Base-by-base conservation (phyloP, 2,888 invertebrate genomes). In the Cryptosula pallasiana region DNA sequence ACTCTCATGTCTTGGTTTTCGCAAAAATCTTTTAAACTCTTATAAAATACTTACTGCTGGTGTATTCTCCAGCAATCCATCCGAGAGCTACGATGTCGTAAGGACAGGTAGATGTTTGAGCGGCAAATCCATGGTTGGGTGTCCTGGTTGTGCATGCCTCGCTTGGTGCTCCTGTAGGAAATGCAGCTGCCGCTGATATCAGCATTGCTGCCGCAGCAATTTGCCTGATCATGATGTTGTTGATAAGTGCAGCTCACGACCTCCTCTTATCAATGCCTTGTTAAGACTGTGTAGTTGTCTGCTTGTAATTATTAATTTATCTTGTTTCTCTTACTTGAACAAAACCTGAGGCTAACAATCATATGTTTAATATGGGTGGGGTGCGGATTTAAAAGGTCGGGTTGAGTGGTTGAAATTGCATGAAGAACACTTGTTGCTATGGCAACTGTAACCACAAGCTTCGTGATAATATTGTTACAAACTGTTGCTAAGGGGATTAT, bases 41-140 rank as follows among this genome's bases (percentile, higher is more conserved):
- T n/a, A n/a, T n/a, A n/a, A n/a, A 45, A 13, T 5, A 63, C 63
- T 63, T 34, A 63, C 63, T 63, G 63, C 63, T 63, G 2, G 63
- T 63, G n/a, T 32, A 63, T n/a, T 63, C 32, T 29, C 32, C 32
- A 32, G 27, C 29, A 29, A 63, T 34, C 63, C 63, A 63, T 27
- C 32, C 27, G 3, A 63, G 63, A 63, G 25, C 63, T 29, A 63
- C 63, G 32, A 63, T 13, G 32, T 63, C 63, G 27, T 13, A 63
- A 9, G 63, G 63, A 32, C 63, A 63, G 2, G 2, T 27, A 32
- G 63, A 29, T 3, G 63, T 63, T 34, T 63, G 63, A 32, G 63
- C 27, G 16, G 27, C 3, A 13, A 32, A 2, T 27, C 63, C 63
- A 63, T 63, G 63, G 5, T 3, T 5, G 13, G 63, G 63, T 13